Conservation (phyloP, 2,888 invertebrate species). For the Melitaea athalia region DNA sequence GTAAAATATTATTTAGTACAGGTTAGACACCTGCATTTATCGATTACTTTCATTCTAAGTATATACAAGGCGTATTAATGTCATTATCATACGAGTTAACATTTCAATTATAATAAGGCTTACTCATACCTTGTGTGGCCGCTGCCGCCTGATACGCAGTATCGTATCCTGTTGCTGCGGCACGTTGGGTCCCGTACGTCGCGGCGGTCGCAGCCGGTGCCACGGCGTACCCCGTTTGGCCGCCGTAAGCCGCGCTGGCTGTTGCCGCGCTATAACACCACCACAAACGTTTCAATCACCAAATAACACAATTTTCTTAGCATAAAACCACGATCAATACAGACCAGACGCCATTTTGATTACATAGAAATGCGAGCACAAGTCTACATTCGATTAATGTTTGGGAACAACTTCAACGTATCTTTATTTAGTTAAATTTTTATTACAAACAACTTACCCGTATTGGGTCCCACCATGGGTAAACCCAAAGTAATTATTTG, state of each 20-base stretch:
- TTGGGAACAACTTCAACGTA: slow-evolving; percentile 30
- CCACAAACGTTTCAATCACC: slow-evolving; percentile 40
- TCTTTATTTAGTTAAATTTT: slow-evolving; percentile 38
- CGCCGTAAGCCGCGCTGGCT: slow-evolving; percentile 91
- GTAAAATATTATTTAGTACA: not conserved
- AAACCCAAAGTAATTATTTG: slow-evolving; percentile 98
- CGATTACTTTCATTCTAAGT: not conserved
- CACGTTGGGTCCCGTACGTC: slow-evolving; percentile 91
- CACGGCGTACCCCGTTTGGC: slow-evolving; percentile 92
- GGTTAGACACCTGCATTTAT: not conserved
- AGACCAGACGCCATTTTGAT: slow-evolving; percentile 77
- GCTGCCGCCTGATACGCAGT: slow-evolving; percentile 92
- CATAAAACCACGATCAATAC: slow-evolving; percentile 64
- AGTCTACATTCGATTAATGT: slow-evolving; percentile 51
- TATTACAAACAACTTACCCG: slow-evolving; percentile 83
- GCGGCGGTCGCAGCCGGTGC: slow-evolving; percentile 91
- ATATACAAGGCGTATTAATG: no score
- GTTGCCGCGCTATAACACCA: slow-evolving; percentile 84
- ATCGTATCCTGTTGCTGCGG: slow-evolving; percentile 90
- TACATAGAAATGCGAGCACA: slow-evolving; percentile 63
- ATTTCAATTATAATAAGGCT: not conserved
- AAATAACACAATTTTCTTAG: slow-evolving; percentile 40
- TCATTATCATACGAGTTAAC: not conserved
- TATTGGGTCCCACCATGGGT: slow-evolving; percentile 96
- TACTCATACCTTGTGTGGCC: slow-evolving; percentile 85